Percentiles rank a stretch among this genome's conserved stretches.
These are phyloP conservation scores for Acanthosepion pharaonis DNA, from an alignment of 2,888 invertebrate species.

Conservation along the genomic window DNA sequence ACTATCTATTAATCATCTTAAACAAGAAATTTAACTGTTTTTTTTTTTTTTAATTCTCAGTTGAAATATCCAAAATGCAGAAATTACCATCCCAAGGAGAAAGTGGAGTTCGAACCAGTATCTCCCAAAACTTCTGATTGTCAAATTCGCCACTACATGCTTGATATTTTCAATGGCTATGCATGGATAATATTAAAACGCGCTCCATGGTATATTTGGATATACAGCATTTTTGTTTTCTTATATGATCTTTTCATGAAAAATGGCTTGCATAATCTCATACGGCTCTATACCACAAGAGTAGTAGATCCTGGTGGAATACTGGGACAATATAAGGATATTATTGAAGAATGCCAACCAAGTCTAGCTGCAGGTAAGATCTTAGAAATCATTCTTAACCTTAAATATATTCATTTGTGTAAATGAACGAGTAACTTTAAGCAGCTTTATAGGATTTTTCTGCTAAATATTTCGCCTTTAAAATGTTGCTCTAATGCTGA, in stretches of 20 bases:
- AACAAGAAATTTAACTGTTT: neutral
- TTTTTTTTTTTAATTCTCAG: neutral
- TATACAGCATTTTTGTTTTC: constrained; percentile 61
- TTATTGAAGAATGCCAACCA: constrained; percentile 61
- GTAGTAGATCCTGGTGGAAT: constrained; percentile 60
- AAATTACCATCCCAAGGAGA: constrained; percentile 55
- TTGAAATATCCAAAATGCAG: constrained; percentile 52
- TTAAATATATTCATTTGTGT: too few relatives aligned
- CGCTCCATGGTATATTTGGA: constrained; percentile 62
- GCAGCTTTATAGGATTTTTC: too few relatives aligned
- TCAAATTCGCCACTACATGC: constrained; percentile 54
- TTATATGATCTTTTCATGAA: constrained; percentile 59
- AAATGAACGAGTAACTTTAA: too few relatives aligned
- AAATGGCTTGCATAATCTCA: constrained; percentile 59
- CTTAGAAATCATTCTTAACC: neutral
- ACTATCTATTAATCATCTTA: neutral
- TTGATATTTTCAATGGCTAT: constrained; percentile 65
- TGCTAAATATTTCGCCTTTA: too few relatives aligned
- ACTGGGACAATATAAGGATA: constrained; percentile 63
- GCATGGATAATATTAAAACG: constrained; percentile 59
- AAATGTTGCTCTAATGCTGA: too few relatives aligned
- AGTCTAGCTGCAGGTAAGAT: constrained; percentile 63
- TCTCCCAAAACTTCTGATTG: neutral
- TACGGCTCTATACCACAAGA: constrained; percentile 57
- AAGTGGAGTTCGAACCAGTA: constrained; percentile 49